Conservation (phyloP, 2,888 invertebrate genomes). For the Synergus itoensis region DNA sequence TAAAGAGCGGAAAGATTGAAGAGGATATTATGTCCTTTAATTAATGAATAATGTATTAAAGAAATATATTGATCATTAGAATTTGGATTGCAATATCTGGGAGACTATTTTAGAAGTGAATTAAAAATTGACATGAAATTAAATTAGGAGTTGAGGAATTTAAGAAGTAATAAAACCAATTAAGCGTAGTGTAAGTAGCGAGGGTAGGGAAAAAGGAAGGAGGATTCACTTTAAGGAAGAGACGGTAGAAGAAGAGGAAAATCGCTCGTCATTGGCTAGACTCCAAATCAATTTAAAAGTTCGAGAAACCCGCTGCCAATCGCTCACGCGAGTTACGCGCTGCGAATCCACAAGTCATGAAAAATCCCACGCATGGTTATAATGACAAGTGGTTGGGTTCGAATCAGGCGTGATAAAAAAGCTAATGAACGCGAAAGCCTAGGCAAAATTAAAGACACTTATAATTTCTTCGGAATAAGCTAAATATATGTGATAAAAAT, state of each 20-base stretch:
- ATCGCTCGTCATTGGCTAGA: conserved; percentile 72
- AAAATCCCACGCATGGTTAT: conserved; percentile 29
- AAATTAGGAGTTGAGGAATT: background rate
- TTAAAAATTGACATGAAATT: background rate
- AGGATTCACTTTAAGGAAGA: conserved; percentile 50
- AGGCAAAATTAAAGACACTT: conserved; percentile 68
- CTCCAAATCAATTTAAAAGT: conserved; percentile 77
- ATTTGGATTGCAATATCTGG: background rate
- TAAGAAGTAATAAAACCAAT: conserved; percentile 72
- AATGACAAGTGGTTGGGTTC: conserved; percentile 56
- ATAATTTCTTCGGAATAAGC: conserved; percentile 62
- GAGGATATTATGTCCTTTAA: background rate
- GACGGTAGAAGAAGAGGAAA: conserved; percentile 60
- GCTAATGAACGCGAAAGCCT: conserved; percentile 17
- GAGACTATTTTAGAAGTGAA: background rate
- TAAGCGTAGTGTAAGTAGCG: conserved; percentile 63
- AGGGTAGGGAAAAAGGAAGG: conserved; percentile 51
- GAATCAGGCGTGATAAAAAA: conserved; percentile 43
- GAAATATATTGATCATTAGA: background rate
- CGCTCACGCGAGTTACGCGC: conserved; percentile 61
- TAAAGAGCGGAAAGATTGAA: too few species aligned
- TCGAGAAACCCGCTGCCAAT: conserved; percentile 66
- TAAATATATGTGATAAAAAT: too few species aligned
- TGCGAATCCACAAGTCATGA: conserved; percentile 67
- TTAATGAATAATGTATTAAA: background rate